Evolutionary conservation across 2,888 invertebrate species (phyloP), one percentile per base, ranked within the genome.

Genomic region (Nomada goodeniana): DNA sequence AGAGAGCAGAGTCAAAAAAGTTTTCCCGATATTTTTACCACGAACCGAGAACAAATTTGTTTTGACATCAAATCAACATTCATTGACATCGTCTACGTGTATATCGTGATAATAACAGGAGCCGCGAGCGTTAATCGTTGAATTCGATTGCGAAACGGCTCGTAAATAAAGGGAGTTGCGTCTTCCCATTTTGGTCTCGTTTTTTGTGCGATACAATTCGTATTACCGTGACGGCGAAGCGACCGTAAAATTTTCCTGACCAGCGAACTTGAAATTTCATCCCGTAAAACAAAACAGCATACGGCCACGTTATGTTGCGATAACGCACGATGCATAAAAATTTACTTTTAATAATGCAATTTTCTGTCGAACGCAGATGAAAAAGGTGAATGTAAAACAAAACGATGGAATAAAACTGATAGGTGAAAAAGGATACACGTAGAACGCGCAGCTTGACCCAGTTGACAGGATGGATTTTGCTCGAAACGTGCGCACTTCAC

Each of bases 371-470:
- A 71, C 61, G 68, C 76, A 65, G 68, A 71, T 50, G 53, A 64
- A 52, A 59, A 65, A 44, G 57, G 55, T 50, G 47, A 42, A 61
- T 50, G 67, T 72, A 52, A 60, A 79, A 47, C 20, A 70, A 61
- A 80, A 69, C 76, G 50, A n/a, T 15, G 55, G 47, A 70, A 69
- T 75, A 67, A 71, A 82, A 80, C 70, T 61, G 73, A 55, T 68
- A 65, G 77, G 47, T 70, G 63, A 59, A 57, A 75, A 83, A 80
- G 77, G 76, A 83, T 80, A 85, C 81, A 72, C 86, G 63, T 36
- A 65, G 80, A 85, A 85, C 86, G 86, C 84, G 77, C 77, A 77
- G 84, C 84, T 84, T 74, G 81, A 75, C 81, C 82, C 70, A 61
- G 81, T 81, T 81, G 82, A 75, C 71, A 69, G 76, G 76, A 67